Evolutionary conservation across 1,140 invertebrate species (phyloP).

Genomic region (Sycophaga agraensis): DNA sequence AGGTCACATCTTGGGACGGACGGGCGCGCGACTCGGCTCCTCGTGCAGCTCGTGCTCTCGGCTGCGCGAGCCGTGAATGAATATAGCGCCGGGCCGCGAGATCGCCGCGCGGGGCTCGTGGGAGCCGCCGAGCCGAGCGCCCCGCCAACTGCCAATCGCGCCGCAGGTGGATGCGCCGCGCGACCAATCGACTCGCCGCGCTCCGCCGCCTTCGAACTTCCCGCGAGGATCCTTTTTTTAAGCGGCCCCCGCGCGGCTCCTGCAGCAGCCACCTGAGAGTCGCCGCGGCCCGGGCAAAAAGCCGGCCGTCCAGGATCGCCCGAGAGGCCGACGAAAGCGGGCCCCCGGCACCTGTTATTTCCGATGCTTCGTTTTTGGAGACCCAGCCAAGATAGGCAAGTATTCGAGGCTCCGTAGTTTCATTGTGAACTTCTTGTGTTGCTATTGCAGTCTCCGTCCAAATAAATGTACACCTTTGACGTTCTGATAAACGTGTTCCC

Average conservation of each 20-base stretch:
- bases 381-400: too few relatives aligned
- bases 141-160: conserved; percentile 1
- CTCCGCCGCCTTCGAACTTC: conserved; percentile 1
- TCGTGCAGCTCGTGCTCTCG: conserved; percentile 1
- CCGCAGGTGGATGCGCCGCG: background rate
- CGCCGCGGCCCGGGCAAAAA: too few relatives aligned
- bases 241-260: too few relatives aligned
- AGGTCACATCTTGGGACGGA: conserved; percentile 6
- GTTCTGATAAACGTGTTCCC: too few relatives aligned
- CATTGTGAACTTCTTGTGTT: too few relatives aligned
- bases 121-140: background rate
- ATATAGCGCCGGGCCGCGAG: background rate
- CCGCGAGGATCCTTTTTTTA: background rate
- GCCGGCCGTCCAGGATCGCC: background rate
- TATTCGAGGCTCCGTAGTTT: too few relatives aligned
- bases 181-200: background rate
- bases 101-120: background rate
- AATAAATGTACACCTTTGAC: too few relatives aligned
- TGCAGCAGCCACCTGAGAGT: too few relatives aligned
- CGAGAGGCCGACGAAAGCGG: background rate
- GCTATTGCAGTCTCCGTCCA: too few relatives aligned
- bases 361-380: too few relatives aligned
- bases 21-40: background rate
- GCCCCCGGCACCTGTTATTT: too few relatives aligned
- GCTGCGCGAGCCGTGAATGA: conserved; percentile 22